Evolutionary conservation across 1,140 invertebrate species (phyloP), one percentile per base, ranked within the genome.

Genomic region (Macrostomum lignano): DNA sequence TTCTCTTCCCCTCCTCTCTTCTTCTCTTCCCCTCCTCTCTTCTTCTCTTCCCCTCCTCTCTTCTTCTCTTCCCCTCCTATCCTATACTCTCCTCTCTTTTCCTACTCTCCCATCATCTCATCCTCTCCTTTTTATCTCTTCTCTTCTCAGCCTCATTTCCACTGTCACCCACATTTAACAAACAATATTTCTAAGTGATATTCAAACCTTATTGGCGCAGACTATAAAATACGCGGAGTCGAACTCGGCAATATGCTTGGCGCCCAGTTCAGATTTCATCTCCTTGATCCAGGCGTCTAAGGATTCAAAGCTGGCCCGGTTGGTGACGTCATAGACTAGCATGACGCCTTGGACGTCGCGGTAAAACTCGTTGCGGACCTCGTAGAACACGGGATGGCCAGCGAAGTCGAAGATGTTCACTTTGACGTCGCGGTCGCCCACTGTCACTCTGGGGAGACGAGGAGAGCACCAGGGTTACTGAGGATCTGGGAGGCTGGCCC

Each of bases 361-460:
- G 37, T 58, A 58, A 38, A 59, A 59, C 36, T 59, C 56, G 44
- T 58, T 59, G 23, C 55, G 34, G 38, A 60, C 58, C 42, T 61
- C 58, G 45, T 59, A 55, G 47, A 60, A 61, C 35, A 60, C 44
- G 10, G 51, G 53, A 42, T 59, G 55, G 14, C 58, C 58, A n/a
- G 56, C 52, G 46, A 59, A 58, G 38, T 61, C 58, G 48, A 61
- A 61, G 37, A 61, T 60, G 41, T 61, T 59, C 0, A 60, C 53
- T 30, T 55, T 56, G 7, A 61, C 40, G 13, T 58, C 57, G 33
- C 44, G 42, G 15, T 52, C 49, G 35, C 51, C 46, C 2, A 52
- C 35, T 20, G 35, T 44, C 5, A 58, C 46, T 36, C 52, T 57
- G 38, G 13, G 42, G 17, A 24, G 26, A 23, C 11, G 25, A 25